Evolutionary conservation across 2,797 vertebrate species (phyloP).

Genomic region (Syndactyla subalaris): DNA sequence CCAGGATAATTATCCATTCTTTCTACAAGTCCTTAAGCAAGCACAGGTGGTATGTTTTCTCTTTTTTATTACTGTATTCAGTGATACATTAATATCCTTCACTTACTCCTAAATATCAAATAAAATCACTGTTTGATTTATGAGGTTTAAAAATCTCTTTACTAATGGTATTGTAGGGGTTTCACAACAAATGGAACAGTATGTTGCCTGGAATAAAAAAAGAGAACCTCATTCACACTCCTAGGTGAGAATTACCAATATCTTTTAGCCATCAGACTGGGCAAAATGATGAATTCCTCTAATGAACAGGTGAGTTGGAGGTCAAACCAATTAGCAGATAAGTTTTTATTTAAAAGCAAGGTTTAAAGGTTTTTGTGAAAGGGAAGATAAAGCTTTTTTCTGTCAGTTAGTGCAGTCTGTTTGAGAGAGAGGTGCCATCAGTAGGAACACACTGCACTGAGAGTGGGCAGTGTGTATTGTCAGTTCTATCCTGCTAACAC

Average conservation of each 20-base stretch:
- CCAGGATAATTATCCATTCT: constrained; percentile 34
- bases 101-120: constrained; percentile 4
- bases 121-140: neutral
- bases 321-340: constrained; percentile 55
- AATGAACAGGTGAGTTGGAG: neutral
- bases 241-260: neutral
- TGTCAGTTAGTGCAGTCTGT: neutral
- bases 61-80: neutral
- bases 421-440: neutral
- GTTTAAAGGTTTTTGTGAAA: neutral
- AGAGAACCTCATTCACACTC: neutral
- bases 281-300: neutral
- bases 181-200: neutral
- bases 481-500: neutral
- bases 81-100: constrained; percentile 2
- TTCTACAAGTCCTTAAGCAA: constrained; percentile 15
- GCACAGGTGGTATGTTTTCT: neutral
- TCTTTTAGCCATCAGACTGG: neutral
- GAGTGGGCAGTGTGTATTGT: neutral
- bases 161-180: neutral
- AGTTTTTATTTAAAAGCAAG: neutral
- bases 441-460: neutral
- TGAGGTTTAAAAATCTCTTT: neutral
- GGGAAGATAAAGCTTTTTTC: neutral
- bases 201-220: neutral